phyloP scores from a whole-genome alignment of 2,113 vertebrate species.

The Odocoileus hemionus region DNA sequence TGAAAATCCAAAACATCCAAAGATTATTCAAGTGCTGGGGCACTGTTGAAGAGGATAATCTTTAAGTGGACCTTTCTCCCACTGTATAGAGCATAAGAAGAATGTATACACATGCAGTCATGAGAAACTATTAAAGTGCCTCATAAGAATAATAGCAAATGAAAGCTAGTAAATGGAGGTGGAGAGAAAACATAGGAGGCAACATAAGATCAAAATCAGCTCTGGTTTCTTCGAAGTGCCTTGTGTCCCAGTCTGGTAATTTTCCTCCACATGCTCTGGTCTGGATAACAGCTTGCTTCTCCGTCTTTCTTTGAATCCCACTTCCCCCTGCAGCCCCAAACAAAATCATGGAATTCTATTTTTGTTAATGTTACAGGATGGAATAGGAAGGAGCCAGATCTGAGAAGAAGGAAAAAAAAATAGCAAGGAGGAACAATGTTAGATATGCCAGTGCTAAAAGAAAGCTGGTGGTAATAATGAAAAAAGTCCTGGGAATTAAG shows the following conservation, averaged over 20 bases:
- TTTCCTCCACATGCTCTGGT: conserved; percentile 4
- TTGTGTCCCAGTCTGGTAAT: not conserved
- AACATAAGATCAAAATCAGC: not conserved
- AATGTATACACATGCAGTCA: not conserved
- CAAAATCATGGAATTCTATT: not conserved
- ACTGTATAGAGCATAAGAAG: not conserved
- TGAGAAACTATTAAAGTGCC: not conserved
- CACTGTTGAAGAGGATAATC: not conserved
- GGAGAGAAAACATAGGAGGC: not conserved
- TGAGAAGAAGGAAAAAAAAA: not conserved
- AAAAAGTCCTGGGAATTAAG: not conserved
- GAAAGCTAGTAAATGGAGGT: not conserved
- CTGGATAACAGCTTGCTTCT: not conserved
- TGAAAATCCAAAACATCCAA: not conserved
- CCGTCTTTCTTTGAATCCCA: not conserved
- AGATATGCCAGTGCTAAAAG: not conserved
- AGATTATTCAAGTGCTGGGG: not conserved
- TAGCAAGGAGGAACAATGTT: not conserved
- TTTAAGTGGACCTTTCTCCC: not conserved
- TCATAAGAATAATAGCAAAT: not conserved
- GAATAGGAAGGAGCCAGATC: not conserved
- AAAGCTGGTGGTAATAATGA: not conserved
- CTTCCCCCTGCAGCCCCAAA: not conserved
- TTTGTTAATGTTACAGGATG: not conserved
- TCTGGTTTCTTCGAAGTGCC: not conserved